Base-by-base conservation (phyloP, 2,113 vertebrate species). In the Polypterus bichir region DNA sequence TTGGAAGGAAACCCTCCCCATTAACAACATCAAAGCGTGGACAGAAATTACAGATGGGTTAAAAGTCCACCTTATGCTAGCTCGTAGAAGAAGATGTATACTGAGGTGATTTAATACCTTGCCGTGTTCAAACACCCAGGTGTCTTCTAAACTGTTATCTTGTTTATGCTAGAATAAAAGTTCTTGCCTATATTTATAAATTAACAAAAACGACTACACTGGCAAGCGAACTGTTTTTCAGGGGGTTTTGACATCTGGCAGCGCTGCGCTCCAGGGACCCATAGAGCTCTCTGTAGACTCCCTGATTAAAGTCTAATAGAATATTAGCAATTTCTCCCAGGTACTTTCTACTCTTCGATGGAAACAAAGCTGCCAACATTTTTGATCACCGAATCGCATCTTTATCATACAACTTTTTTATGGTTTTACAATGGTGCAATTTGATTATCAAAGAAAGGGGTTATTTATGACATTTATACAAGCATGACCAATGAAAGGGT, bases 231-330 rank as follows among this genome's bases (percentile, higher is more conserved):
- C 77, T 85, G 82, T 44, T 78, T 86, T 85, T 85, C 84, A 81
- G 82, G 80, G 81, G 83, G 76, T 76, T 73, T 73, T 87, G 85
- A 89, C 86, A 87, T 87, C 85, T 89, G 85, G 81, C 80, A 82
- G 79, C 66, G 80, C 77, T 66, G 72, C 70, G 81, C 86, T 85
- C 84, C 73, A 81, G 88, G 85, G 88, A 87, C 77, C 77, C 77
- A 81, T 82, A 77, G 73, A 80, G 79, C 77, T 84, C 86, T 86
- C 82, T 80, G 76, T 63, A 85, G 85, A 86, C 78, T 79, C 76
- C 74, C 79, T 87, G 80, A 87, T 88, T 88, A 84, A 81, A 71
- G 85, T 86, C 80, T 89, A 89, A 89, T 89, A 88, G 88, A 90
- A 88, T 88, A 88, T 86, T 85, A 86, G 82, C 85, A 85, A 86